Evolutionary conservation across 2,113 vertebrate genomes (phyloP), one percentile per base, ranked within the genome.

Genomic region (Thunnus maccoyii): DNA sequence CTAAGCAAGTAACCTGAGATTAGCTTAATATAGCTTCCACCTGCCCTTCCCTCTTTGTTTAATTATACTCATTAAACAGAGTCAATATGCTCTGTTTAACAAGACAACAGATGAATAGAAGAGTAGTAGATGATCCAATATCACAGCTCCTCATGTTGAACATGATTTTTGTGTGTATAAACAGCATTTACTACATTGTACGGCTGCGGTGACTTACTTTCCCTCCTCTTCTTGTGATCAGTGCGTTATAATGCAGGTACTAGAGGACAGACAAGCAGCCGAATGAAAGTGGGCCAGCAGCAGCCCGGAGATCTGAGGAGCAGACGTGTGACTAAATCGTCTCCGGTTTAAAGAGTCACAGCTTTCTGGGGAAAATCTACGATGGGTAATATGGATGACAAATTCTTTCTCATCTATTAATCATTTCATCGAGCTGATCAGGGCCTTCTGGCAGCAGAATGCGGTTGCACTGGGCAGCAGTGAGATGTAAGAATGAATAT

Each of bases 1-100:
- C 27, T 79, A 13, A 74, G 61, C 57, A 32, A 64, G 80, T 56
- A 86, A 78, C 80, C 70, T 67, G 85, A 90, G 71, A 57, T 52
- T n/a, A 51, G 61, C 65, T 79, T 65, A 85, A 78, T 75, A 78
- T 69, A 74, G 81, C 76, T 10, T 82, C 72, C 87, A 92, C 82
- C 92, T 91, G 89, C 64, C 20, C 32, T 46, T 36, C 27, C 7
- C 36, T 41, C 7, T 41, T 41, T 41, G 6, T 41, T 41, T 36
- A 66, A 20, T 82, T 17, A 22, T 4, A 46, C 55, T 48, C 13
- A 74, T 67, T 44, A 73, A 76, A 83, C 68, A 78, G 25, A 82
- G 72, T 69, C 70, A 57, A 85, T 57, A 8, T 14, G 12, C 22
- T 74, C 25, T 72, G 65, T 75, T 62, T 64, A 46, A 80, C 47